phyloP scores from a whole-genome alignment of 2,113 vertebrate species.

The Halichoerus grypus region DNA sequence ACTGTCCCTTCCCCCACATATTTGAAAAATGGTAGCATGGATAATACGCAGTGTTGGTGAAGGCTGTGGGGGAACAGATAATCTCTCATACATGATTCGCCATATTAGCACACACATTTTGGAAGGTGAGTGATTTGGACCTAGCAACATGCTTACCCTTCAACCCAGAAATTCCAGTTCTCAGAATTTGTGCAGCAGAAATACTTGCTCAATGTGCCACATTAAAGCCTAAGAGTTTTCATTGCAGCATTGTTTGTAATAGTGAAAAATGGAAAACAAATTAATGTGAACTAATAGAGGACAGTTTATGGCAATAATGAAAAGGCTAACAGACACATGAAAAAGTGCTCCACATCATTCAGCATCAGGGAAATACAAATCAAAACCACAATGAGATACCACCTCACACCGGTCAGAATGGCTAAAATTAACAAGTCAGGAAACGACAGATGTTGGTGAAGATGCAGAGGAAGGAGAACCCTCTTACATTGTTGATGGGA shows the following conservation, averaged over 20 bases:
- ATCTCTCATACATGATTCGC: neutral
- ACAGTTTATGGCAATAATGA: neutral
- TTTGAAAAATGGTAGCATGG: neutral
- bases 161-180: neutral
- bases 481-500: neutral
- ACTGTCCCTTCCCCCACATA: neutral
- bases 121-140: neutral
- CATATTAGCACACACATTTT: neutral
- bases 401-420: neutral
- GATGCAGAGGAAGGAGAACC: neutral
- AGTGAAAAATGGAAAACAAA: neutral
- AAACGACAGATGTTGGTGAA: fast-evolving
- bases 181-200: neutral
- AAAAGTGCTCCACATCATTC: neutral
- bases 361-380: neutral
- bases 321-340: neutral
- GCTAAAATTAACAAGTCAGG: neutral
- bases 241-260: neutral
- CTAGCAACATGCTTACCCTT: neutral
- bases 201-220: neutral
- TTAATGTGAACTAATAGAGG: neutral
- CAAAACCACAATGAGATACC: neutral
- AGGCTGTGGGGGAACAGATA: neutral
- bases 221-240: neutral
- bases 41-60: neutral